Evolutionary conservation across 2,797 vertebrate species (phyloP).

Genomic region (Hippoglossus hippoglossus): DNA sequence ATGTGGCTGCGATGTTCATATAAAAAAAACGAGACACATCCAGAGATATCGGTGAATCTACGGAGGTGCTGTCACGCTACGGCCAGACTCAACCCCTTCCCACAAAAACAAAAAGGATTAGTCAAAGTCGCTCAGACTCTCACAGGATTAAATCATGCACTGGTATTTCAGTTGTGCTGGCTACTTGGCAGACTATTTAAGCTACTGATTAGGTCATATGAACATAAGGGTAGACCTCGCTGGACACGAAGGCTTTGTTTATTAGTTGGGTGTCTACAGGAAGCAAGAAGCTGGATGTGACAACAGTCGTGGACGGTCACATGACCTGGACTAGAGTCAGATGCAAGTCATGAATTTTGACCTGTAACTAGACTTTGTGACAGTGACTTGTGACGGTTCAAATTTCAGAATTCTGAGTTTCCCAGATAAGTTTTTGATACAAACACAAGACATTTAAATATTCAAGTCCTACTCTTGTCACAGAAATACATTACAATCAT

Average conservation of each 20-base stretch:
- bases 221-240: slow-evolving; percentile 44
- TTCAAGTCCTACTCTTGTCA: no score
- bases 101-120: slow-evolving; percentile 66
- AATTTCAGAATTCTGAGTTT: background rate
- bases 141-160: slow-evolving; percentile 62
- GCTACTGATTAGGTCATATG: slow-evolving; percentile 57
- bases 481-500: no score
- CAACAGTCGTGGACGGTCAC: background rate
- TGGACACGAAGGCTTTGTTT: slow-evolving; percentile 35
- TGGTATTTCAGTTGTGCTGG: slow-evolving; percentile 63
- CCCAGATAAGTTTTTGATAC: background rate
- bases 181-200: slow-evolving; percentile 51
- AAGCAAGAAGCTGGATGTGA: slow-evolving; percentile 11
- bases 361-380: background rate
- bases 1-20: slow-evolving; percentile 33
- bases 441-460: background rate
- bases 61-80: slow-evolving; percentile 66
- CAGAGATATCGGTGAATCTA: slow-evolving; percentile 53
- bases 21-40: slow-evolving; percentile 16
- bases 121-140: slow-evolving; percentile 59
- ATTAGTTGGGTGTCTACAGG: slow-evolving; percentile 4
- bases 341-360: background rate
- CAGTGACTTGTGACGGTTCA: background rate
- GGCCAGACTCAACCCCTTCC: slow-evolving; percentile 34
- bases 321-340: background rate